These are phyloP conservation scores for Hormiphora californensis DNA, from an alignment of 37 sponge, comb jelly and placozoan genomes.

Conservation along the genomic window DNA sequence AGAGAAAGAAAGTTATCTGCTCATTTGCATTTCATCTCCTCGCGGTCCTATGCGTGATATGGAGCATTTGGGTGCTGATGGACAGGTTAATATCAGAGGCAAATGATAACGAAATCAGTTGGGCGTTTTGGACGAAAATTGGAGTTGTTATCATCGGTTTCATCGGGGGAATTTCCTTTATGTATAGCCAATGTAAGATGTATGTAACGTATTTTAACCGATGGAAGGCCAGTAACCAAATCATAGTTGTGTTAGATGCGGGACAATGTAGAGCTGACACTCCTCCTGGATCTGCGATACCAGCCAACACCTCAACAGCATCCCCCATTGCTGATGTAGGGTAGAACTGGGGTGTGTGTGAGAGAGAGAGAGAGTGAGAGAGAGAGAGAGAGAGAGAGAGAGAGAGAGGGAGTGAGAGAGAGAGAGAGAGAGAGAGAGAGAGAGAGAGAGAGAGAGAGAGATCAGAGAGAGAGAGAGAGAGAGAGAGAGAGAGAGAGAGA, in stretches of 20 bases:
- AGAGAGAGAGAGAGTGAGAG: too few species aligned
- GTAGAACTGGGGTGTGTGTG: too few species aligned
- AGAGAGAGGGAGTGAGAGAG: too few species aligned
- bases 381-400: too few species aligned
- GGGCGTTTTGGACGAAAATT: slow-evolving; percentile 51
- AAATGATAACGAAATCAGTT: slow-evolving; percentile 6
- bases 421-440: too few species aligned
- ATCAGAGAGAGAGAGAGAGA: too few species aligned
- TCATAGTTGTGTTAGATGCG: slow-evolving; percentile 31
- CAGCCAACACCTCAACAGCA: too few species aligned
- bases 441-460: too few species aligned
- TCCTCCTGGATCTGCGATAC: too few species aligned
- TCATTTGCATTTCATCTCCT: slow-evolving; percentile 47
- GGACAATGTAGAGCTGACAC: too few species aligned
- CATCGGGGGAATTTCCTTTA: slow-evolving; percentile 48
- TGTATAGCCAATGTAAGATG: slow-evolving; percentile 52
- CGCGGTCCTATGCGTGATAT: slow-evolving; percentile 32
- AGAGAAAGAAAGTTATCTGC: slow-evolving; percentile 43
- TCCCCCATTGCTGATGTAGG: too few species aligned
- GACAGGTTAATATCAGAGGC: slow-evolving; percentile 25
- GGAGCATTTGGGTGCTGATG: slow-evolving; percentile 48
- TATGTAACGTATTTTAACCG: slow-evolving; percentile 52
- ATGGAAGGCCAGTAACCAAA: slow-evolving; percentile 40
- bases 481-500: too few species aligned
- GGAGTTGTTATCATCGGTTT: slow-evolving; percentile 53